These are phyloP conservation scores for Laterallus jamaicensis DNA, from an alignment of 2,113 vertebrate species.

Conservation along the genomic window DNA sequence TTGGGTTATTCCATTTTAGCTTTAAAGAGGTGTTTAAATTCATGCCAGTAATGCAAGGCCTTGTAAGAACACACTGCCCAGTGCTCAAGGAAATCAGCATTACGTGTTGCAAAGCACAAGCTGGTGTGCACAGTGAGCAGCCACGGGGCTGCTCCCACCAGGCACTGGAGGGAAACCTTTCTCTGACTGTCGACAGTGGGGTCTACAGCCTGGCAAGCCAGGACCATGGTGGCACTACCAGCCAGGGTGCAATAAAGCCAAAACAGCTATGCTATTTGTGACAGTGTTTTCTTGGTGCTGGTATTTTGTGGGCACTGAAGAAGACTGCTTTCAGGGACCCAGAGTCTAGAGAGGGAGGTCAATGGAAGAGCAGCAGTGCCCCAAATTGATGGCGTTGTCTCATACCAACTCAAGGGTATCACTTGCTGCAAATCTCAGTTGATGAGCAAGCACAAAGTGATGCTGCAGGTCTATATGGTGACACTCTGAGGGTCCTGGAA, in stretches of 20 bases:
- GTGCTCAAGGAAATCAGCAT: not conserved
- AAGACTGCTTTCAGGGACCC: not conserved
- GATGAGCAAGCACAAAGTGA: not conserved
- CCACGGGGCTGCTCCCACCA: not conserved
- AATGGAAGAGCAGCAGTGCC: not conserved
- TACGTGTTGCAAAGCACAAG: not conserved
- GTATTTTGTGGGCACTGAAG: fast-evolving
- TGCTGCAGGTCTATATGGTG: not conserved
- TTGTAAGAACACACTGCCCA: fast-evolving
- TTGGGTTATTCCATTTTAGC: not conserved
- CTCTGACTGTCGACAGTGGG: fast-evolving
- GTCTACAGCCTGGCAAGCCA: not conserved
- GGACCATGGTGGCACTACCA: not conserved
- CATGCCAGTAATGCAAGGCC: not conserved
- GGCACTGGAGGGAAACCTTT: not conserved
- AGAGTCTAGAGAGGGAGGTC: not conserved
- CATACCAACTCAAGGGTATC: not conserved
- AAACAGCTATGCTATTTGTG: not conserved
- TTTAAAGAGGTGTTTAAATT: not conserved
- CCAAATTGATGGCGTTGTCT: not conserved
- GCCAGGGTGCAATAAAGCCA: not conserved
- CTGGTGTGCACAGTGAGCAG: not conserved
- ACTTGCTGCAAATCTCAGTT: not conserved
- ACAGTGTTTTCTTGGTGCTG: not conserved
- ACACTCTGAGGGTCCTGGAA: not conserved